Evolutionary conservation across 2,888 invertebrate genomes (phyloP), one percentile per base, ranked within the genome.

Genomic region (Chalcosyrphus nemorum): DNA sequence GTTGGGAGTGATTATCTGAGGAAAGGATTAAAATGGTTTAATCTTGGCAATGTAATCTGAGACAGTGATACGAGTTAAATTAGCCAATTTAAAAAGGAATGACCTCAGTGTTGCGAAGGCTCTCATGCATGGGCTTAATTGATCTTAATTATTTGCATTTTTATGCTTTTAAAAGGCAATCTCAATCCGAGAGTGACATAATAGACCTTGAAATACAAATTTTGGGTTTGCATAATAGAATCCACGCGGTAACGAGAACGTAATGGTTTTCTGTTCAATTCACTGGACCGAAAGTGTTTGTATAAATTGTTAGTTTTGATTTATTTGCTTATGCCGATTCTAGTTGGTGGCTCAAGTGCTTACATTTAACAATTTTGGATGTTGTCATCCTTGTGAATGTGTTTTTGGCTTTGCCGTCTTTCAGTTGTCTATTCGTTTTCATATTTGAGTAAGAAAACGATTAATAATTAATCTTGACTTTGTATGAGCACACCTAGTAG

Each of bases 21-120:
- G 32, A 43, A 52, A 66, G 52, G 41, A 68, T 52, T 57, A 65
- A n/a, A 29, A 74, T 68, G 61, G 27, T 63, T 70, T 32, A 52
- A 68, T 78, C 68, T 57, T 57, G 56, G 9, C 50, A 59, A 63
- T 74, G 27, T 56, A 43, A 68, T 74, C 68, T 63, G 0, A 74
- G 72, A 17, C 56, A 3, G 59, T 32, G 17, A 57, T 43, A 5
- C 35, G n/a, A 63, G 50, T 13, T 21, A 9, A 74, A 74, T 84
- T 80, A 59, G 38, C 32, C n/a, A 63, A 70, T 84, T 84, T 43
- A 63, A 29, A 13, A 50, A 24, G 80, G 84, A 84, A 24, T 84
- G 84, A 84, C 61, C 74, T 84, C 78, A 84, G 80, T 15, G 2
- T 29, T 43, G 13, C 13, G 56, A 70, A 80, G 72, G 68, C 52